Evolutionary conservation across 2,113 vertebrate genomes (phyloP), one percentile per base, ranked within the genome.

Genomic region (Corythoichthys haematopterus): DNA sequence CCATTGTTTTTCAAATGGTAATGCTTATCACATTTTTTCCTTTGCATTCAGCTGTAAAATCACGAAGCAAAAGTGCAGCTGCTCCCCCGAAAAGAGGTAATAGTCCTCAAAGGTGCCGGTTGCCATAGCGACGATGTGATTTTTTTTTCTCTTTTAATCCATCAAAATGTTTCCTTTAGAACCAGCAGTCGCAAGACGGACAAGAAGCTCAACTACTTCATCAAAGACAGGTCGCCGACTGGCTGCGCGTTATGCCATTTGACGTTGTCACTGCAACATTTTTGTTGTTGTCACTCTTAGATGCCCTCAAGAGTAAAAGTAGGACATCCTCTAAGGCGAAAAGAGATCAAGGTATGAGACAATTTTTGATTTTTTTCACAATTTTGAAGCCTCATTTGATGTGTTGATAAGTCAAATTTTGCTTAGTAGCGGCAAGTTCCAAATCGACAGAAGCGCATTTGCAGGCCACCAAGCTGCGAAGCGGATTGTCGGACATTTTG

Each of bases 21-120:
- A 9, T n/a, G 11, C 40, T 36, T 0, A 35, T 48, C 1, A 9
- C 1, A 43, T 62, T 58, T 46, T 6, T 47, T 58, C 63, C 45
- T n/a, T 20, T 67, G 78, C 80, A 82, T 52, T 16, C 50, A 37
- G 43, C 64, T 45, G 56, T 46, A 3, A 75, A 82, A 66, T 47
- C 52, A 12, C 80, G 69, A 74, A 28, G 13, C 6, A 79, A 78
- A 69, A 15, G 61, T 14, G 61, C 66, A 10, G 53, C 68, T 43
- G 68, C 47, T 68, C 66, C 68, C 16, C 33, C 40, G 13, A 80
- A 80, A 64, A 86, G 76, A 88, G 76, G 83, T 81, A 69, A 77
- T 1, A 2, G 43, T 16, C 0, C n/a, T 10, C 8, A 28, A 48
- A 0, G 7, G 1, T 3, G 53, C 9, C 33, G 35, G 43, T 6